Conservation (phyloP, 1,140 invertebrate species). For the Mycetomoellerius zeteki region DNA sequence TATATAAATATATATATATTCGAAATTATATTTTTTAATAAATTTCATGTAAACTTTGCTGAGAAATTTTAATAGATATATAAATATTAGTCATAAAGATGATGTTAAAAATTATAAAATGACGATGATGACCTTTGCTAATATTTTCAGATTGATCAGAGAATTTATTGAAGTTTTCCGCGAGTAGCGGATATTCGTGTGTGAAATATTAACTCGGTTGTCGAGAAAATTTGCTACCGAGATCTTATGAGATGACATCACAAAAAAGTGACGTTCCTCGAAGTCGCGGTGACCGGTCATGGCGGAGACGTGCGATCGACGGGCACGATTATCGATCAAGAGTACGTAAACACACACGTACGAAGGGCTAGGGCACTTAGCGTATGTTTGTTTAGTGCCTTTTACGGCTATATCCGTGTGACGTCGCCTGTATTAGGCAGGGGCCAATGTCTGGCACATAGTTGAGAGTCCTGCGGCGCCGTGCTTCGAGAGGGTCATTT, state of each 20-base stretch:
- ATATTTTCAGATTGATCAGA: not conserved
- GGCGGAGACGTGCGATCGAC: slow-evolving; percentile 44
- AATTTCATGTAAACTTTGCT: not conserved
- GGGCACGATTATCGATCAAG: slow-evolving; percentile 73
- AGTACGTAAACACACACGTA: slow-evolving; percentile 57
- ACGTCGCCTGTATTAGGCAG: slow-evolving; percentile 64
- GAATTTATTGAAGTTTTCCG: not conserved
- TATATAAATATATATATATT: not conserved
- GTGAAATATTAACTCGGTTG: slow-evolving; percentile 19
- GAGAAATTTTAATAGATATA: not conserved
- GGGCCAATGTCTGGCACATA: slow-evolving; percentile 68
- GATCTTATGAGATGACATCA: not conserved
- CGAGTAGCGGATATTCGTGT: not conserved
- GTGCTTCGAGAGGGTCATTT: slow-evolving; percentile 76
- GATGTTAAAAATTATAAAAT: not conserved
- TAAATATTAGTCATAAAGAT: too few species aligned
- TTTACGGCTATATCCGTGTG: slow-evolving; percentile 73
- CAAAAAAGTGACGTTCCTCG: slow-evolving; percentile 20
- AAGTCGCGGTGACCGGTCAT: not conserved
- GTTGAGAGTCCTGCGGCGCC: slow-evolving; percentile 72
- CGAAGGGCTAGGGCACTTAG: slow-evolving; percentile 64
- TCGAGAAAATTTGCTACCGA: slow-evolving; percentile 25
- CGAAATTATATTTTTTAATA: not conserved
- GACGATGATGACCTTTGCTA: not conserved
- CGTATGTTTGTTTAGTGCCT: slow-evolving; percentile 77